phyloP scores from a whole-genome alignment of 1,140 invertebrate species.

The Diabrotica undecimpunctata region DNA sequence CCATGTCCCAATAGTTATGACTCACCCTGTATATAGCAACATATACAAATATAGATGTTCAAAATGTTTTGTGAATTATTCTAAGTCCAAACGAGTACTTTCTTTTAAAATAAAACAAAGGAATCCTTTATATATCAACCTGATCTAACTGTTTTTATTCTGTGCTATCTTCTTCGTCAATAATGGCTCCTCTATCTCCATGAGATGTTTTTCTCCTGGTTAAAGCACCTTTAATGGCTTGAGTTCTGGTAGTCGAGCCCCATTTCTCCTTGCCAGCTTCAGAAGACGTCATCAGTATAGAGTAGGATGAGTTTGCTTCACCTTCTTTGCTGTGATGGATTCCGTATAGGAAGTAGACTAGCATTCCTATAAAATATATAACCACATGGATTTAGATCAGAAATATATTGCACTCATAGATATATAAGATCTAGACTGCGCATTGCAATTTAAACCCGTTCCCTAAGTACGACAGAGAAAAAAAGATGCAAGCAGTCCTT shows the following conservation, averaged over 20 bases:
- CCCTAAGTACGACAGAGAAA: too few species aligned
- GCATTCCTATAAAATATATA: slow-evolving; percentile 59
- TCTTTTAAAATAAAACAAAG: not conserved
- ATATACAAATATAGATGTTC: not conserved
- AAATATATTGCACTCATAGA: too few species aligned
- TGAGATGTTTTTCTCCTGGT: slow-evolving; percentile 40
- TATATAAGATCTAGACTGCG: too few species aligned
- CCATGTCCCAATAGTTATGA: too few species aligned
- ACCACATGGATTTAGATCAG: too few species aligned
- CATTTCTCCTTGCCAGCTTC: slow-evolving; percentile 61
- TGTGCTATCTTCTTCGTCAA: slow-evolving; percentile 38
- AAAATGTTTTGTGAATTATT: not conserved
- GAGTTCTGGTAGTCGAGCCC: slow-evolving; percentile 53
- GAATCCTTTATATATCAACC: too few species aligned
- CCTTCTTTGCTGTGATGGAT: slow-evolving; percentile 85
- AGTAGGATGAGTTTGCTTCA: slow-evolving; percentile 57
- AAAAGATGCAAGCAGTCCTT: too few species aligned
- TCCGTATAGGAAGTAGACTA: slow-evolving; percentile 87
- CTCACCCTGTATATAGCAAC: too few species aligned
- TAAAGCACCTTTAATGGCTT: slow-evolving; percentile 45
- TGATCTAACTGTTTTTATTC: slow-evolving; percentile 17
- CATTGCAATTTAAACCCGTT: too few species aligned
- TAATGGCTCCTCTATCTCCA: slow-evolving; percentile 43
- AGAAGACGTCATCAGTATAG: slow-evolving; percentile 61
- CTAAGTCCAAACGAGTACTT: not conserved